phyloP scores from a whole-genome alignment of 2,888 invertebrate genomes.

The Sisyra terminalis region DNA sequence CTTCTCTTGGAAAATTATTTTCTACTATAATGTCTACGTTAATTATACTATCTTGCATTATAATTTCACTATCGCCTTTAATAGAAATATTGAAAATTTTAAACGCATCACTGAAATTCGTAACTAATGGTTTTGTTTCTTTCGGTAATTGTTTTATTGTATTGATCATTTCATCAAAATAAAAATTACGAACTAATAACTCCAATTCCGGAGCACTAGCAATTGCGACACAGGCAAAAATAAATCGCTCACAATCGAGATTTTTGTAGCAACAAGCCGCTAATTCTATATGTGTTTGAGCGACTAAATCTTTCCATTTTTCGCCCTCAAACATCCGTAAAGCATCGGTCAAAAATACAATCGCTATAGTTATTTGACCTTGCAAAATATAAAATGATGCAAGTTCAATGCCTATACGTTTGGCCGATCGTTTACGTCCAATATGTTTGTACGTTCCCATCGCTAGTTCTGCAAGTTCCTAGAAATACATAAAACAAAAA shows the following conservation, averaged over 20 bases:
- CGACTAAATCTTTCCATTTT: slow-evolving; percentile 70
- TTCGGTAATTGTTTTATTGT: slow-evolving; percentile 34
- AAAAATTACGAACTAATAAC: slow-evolving; percentile 53
- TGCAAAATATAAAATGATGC: slow-evolving; percentile 80
- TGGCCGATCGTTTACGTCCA: slow-evolving; percentile 58
- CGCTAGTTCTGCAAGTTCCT: slow-evolving; percentile 82
- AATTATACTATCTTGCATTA: slow-evolving; percentile 40
- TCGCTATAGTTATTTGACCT: slow-evolving; percentile 75
- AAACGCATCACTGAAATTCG: slow-evolving; percentile 29
- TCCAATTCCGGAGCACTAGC: slow-evolving; percentile 61
- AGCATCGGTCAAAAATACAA: slow-evolving; percentile 75
- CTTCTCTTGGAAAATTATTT: slow-evolving; percentile 45
- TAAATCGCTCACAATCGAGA: slow-evolving; percentile 53
- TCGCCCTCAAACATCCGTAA: slow-evolving; percentile 75
- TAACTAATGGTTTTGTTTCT: slow-evolving; percentile 15
- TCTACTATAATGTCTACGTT: slow-evolving; percentile 36
- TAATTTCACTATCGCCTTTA: slow-evolving; percentile 21
- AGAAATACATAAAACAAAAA: slow-evolving; percentile 13
- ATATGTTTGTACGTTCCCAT: slow-evolving; percentile 96
- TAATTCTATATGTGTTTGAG: slow-evolving; percentile 67
- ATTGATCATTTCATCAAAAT: slow-evolving; percentile 70
- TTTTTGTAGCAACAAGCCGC: slow-evolving; percentile 72
- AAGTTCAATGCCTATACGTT: slow-evolving; percentile 74
- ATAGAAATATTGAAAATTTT: slow-evolving; percentile 24
- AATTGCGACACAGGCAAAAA: slow-evolving; percentile 47